Evolutionary conservation across 2,113 vertebrate genomes (phyloP).

Genomic region (Nibea coibor): DNA sequence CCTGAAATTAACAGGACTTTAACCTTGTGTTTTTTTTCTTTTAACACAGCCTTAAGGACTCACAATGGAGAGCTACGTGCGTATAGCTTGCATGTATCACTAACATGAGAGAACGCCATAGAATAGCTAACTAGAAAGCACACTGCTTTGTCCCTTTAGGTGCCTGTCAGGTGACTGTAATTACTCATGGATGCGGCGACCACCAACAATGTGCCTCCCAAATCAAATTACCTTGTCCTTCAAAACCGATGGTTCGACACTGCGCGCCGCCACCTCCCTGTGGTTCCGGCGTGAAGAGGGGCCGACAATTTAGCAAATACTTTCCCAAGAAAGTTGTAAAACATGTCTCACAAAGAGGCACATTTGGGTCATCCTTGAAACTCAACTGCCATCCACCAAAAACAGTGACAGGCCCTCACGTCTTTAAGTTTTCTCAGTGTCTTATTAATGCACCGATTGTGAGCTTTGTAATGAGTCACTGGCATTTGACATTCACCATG

Average conservation of each 20-base stretch:
- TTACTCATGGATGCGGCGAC: conserved; percentile 35
- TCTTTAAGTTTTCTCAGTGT: conserved; percentile 12
- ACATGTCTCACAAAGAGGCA: not conserved
- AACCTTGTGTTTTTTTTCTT: conserved; percentile 8
- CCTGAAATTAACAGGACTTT: not conserved
- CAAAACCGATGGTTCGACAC: conserved; percentile 35
- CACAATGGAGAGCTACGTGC: not conserved
- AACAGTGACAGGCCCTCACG: conserved; percentile 42
- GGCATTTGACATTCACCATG: conserved; percentile 65
- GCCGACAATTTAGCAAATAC: conserved; percentile 23
- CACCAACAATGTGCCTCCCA: conserved; percentile 37
- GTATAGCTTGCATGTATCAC: not conserved
- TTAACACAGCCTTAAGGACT: not conserved
- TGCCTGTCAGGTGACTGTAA: conserved; percentile 26
- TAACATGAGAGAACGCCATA: conserved; percentile 9
- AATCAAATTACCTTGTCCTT: conserved; percentile 54
- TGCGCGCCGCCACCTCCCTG: conserved; percentile 18
- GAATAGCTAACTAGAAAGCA: conserved; percentile 12
- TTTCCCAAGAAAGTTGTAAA: conserved; percentile 2
- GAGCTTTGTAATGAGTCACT: conserved; percentile 47
- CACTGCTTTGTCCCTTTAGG: conserved; percentile 4
- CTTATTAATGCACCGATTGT: conserved; percentile 64
- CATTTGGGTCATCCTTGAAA: conserved; percentile 35
- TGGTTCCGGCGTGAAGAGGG: conserved; percentile 2
- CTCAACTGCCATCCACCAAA: conserved; percentile 10